Evolutionary conservation across 2,797 vertebrate species (phyloP).

Genomic region (Tokudaia muenninki): DNA sequence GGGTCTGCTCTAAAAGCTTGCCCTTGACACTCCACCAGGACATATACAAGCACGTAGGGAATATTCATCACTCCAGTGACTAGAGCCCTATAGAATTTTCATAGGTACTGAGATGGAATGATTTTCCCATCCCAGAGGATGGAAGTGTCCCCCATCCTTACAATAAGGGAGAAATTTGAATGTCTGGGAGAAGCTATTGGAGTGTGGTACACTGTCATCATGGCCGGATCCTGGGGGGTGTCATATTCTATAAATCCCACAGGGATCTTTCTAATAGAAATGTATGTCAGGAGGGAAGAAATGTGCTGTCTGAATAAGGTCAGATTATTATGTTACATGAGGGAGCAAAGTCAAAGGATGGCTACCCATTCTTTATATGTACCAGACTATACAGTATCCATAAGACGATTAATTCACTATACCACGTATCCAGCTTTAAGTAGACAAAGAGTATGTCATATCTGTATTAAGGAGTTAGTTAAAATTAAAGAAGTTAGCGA

Average conservation of each 20-base stretch:
- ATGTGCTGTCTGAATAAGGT: slow-evolving; percentile 32
- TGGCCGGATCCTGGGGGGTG: background rate
- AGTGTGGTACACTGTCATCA: background rate
- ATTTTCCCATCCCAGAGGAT: slow-evolving; percentile 19
- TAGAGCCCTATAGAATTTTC: background rate
- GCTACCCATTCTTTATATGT: background rate
- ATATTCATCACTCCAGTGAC: background rate
- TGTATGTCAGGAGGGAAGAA: background rate
- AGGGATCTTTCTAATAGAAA: slow-evolving; percentile 53
- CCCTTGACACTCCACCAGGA: background rate
- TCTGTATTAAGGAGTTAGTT: background rate
- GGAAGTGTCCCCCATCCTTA: background rate
- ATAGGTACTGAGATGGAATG: background rate
- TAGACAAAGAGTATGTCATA: background rate
- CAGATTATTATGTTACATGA: slow-evolving; percentile 28
- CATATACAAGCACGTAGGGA: background rate
- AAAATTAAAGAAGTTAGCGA: background rate
- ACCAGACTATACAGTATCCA: background rate
- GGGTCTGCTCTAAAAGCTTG: slow-evolving; percentile 8
- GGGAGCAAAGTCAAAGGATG: background rate
- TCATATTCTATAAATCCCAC: slow-evolving; percentile 9
- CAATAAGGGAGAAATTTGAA: background rate
- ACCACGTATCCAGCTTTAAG: background rate
- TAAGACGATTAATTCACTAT: slow-evolving; percentile 2
- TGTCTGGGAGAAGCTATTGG: background rate